phyloP scores from a whole-genome alignment of 1,140 invertebrate genomes.

The Trachymyrmex septentrionalis region DNA sequence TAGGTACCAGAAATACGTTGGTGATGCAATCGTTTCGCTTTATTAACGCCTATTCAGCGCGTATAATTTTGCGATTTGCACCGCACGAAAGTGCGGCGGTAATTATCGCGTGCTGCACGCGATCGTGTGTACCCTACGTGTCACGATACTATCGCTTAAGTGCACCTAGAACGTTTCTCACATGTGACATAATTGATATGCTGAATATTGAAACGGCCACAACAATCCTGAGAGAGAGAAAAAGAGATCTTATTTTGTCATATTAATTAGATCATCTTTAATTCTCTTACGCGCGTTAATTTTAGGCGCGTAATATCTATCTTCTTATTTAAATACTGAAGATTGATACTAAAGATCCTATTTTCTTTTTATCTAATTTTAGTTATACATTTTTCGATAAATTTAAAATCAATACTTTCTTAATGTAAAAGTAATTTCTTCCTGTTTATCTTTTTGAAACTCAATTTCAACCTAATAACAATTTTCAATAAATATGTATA shows the following conservation, averaged over 20 bases:
- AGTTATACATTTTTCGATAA: neutral
- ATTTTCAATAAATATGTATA: neutral
- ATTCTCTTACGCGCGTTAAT: neutral
- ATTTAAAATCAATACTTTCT: neutral
- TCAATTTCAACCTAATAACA: slow-evolving; percentile 2
- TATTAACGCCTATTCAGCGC: slow-evolving; percentile 49
- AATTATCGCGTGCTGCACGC: slow-evolving; percentile 61
- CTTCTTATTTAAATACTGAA: neutral
- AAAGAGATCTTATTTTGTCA: neutral
- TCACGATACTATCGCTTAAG: slow-evolving; percentile 47
- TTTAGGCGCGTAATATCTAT: neutral
- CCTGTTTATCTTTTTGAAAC: neutral
- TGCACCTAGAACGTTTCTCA: slow-evolving; percentile 39
- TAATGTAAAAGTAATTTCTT: neutral
- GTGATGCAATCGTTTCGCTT: slow-evolving; percentile 31
- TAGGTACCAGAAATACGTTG: neutral
- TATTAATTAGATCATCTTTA: slow-evolving; percentile 6
- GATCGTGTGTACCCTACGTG: slow-evolving; percentile 29
- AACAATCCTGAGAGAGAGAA: neutral
- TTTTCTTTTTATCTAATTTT: neutral
- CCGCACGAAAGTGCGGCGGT: slow-evolving; percentile 17
- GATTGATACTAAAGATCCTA: neutral
- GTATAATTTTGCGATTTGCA: slow-evolving; percentile 55
- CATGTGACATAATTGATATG: slow-evolving; percentile 50
- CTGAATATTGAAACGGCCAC: slow-evolving; percentile 40